A percentile compares a stretch with the other conserved stretches of the same genome.
phyloP scores from a whole-genome alignment of 2,797 vertebrate genomes.

The Urosaurus nigricauda region DNA sequence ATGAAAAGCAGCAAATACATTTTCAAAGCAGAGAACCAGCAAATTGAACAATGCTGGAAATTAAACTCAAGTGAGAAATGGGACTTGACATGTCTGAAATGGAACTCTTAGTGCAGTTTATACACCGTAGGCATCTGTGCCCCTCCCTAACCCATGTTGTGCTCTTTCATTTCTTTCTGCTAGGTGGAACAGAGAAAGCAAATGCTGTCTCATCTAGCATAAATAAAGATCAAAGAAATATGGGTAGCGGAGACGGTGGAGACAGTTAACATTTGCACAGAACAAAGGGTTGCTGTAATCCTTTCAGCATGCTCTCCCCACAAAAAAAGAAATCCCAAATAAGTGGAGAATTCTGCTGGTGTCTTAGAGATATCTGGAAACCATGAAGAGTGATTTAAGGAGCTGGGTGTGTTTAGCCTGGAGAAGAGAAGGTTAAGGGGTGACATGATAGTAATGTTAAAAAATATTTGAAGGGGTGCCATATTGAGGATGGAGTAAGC shows the following conservation, averaged over 20 bases:
- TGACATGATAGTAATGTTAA: no score
- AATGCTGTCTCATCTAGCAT: conserved; percentile 12
- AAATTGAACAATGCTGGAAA: conserved; percentile 64
- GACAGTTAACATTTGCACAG: conserved; percentile 31
- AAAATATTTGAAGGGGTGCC: no score
- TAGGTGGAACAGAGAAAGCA: background rate
- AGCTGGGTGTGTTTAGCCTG: no score
- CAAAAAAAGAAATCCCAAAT: conserved; percentile 10
- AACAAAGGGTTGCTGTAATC: background rate
- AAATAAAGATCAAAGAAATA: conserved; percentile 33
- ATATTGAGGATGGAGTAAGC: no score
- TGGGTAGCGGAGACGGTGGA: background rate
- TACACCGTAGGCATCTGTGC: conserved; percentile 23
- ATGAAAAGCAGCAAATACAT: conserved; percentile 49
- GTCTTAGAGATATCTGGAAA: no score
- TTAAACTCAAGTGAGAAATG: conserved; percentile 66
- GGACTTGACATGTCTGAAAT: conserved; percentile 62
- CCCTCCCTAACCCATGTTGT: background rate
- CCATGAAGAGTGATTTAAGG: no score
- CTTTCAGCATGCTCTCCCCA: conserved; percentile 3
- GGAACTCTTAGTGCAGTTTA: conserved; percentile 61
- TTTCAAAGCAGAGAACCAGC: conserved; percentile 16
- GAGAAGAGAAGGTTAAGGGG: no score
- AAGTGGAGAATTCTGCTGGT: background rate
- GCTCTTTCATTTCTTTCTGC: background rate